Evolutionary conservation across 2,888 invertebrate genomes (phyloP).

Genomic region (Pemphredon lugubris): DNA sequence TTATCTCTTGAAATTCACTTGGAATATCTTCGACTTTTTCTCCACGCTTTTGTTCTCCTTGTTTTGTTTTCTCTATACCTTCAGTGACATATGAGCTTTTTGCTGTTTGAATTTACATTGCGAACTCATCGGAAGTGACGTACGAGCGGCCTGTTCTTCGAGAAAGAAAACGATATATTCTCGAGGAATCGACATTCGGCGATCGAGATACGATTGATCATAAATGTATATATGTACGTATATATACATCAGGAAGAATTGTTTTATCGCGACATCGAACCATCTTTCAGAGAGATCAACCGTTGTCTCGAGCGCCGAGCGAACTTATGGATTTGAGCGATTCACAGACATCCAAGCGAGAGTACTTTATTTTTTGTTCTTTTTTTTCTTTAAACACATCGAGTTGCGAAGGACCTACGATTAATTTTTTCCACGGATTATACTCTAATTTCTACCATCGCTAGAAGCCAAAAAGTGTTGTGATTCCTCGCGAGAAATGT

Average conservation of each 20-base stretch:
- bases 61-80: too few relatives aligned
- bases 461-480: constrained; percentile 60
- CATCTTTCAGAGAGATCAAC: constrained; percentile 5
- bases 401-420: constrained; percentile 50
- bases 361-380: constrained; percentile 46
- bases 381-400: constrained; percentile 56
- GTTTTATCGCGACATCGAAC: too few relatives aligned
- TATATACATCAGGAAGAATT: too few relatives aligned
- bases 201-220: constrained; percentile 7
- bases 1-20: too few relatives aligned
- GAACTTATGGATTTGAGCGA: constrained; percentile 61
- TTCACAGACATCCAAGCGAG: constrained; percentile 68
- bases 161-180: constrained; percentile 30
- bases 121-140: constrained; percentile 14
- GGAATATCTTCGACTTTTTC: too few relatives aligned
- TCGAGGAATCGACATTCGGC: constrained; percentile 24
- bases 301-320: constrained; percentile 34
- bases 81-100: too few relatives aligned
- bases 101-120: too few relatives aligned
- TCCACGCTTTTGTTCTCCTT: too few relatives aligned
- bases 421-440: constrained; percentile 46
- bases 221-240: too few relatives aligned
- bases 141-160: constrained; percentile 10
- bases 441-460: constrained; percentile 59
- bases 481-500: constrained; percentile 42